A percentile compares a stretch with the other conserved stretches of the same genome.
Conservation (phyloP, 2,797 vertebrate genomes). For the Hippoglossus hippoglossus region DNA sequence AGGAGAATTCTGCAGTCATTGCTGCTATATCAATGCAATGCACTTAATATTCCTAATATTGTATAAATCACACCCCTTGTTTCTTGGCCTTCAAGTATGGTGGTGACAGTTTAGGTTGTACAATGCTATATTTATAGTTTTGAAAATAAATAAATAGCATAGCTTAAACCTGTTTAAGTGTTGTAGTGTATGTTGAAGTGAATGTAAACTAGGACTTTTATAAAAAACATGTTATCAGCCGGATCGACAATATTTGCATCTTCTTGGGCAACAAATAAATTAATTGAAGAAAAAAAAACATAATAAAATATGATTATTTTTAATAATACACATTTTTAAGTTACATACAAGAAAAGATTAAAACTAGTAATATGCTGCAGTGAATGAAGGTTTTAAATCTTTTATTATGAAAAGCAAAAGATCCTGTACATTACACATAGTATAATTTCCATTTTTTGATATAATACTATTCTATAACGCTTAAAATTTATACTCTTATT, state of each 20-base stretch:
- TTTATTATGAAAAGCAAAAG: conserved; percentile 82
- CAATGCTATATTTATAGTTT: not conserved
- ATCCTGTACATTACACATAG: conserved; percentile 79
- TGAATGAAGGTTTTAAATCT: conserved; percentile 58
- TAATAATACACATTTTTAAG: not conserved
- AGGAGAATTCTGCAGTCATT: conserved; percentile 45
- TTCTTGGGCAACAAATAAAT: not conserved
- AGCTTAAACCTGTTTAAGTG: not conserved
- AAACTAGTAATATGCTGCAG: not conserved
- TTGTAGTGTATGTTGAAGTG: not conserved
- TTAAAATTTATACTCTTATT: conserved; percentile 78
- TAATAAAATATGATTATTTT: too few relatives aligned
- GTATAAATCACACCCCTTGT: conserved; percentile 23
- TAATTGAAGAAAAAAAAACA: not conserved
- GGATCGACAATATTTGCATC: not conserved
- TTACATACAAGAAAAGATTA: not conserved
- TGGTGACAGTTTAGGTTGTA: not conserved
- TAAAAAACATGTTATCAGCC: not conserved
- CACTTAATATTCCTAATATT: conserved; percentile 13
- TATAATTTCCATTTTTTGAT: conserved; percentile 77
- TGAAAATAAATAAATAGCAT: not conserved
- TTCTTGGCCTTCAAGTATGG: not conserved
- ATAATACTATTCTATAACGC: conserved; percentile 74
- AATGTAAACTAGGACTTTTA: not conserved
- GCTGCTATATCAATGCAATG: conserved; percentile 47